phyloP scores from a whole-genome alignment of 2,113 vertebrate species.

The Ceyx margarethae region DNA sequence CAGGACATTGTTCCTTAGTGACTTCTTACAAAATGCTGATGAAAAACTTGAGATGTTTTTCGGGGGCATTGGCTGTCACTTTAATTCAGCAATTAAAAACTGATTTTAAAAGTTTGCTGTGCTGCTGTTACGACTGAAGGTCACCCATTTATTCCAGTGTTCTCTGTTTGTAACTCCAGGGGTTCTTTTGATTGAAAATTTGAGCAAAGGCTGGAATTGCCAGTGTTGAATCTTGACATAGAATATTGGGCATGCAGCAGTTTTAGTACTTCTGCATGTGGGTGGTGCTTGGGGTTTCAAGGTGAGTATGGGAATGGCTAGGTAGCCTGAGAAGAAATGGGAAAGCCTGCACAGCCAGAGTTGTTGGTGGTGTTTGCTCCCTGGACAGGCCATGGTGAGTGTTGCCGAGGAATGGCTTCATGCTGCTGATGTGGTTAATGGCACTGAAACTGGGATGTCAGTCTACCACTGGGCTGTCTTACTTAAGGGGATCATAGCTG shows the following conservation, averaged over 20 bases:
- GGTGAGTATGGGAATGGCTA: not conserved
- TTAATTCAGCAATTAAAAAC: slow-evolving; percentile 28
- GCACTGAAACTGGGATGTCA: not conserved
- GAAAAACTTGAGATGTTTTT: not conserved
- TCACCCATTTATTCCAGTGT: not conserved
- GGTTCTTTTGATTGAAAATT: not conserved
- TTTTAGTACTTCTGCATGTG: not conserved
- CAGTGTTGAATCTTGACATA: not conserved
- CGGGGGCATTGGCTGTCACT: not conserved
- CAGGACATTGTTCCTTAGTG: not conserved
- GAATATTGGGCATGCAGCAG: not conserved
- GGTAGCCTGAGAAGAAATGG: not conserved
- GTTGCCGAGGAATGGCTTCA: not conserved
- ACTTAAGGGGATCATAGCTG: not conserved
- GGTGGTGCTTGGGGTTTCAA: not conserved
- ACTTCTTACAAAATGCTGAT: not conserved
- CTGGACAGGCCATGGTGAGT: not conserved
- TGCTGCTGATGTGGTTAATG: not conserved
- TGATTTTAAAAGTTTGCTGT: slow-evolving; percentile 62
- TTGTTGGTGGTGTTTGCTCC: not conserved
- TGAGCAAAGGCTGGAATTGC: not conserved
- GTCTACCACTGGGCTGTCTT: not conserved
- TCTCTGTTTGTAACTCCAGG: not conserved
- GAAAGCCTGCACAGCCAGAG: not conserved
- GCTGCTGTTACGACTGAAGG: not conserved